These are phyloP conservation scores for Dolichomitus sp. DNA, from an alignment of 2,888 invertebrate species.

Conservation along the genomic window DNA sequence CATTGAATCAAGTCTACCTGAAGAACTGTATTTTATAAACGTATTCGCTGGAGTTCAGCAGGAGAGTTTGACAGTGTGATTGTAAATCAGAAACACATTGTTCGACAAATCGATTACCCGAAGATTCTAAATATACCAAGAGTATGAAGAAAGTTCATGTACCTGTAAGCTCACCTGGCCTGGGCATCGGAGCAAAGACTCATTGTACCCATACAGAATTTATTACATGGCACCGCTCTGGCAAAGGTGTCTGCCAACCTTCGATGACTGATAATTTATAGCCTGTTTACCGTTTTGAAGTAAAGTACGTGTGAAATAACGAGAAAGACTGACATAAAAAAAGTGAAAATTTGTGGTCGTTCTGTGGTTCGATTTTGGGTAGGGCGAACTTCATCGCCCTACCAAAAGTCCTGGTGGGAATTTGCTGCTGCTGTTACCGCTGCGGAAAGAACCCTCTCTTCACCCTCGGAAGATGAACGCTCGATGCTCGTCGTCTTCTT, in stretches of 20 bases:
- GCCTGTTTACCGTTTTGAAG: conserved; percentile 46
- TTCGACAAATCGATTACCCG: conserved; percentile 29
- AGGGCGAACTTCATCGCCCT: conserved; percentile 45
- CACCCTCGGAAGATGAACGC: conserved; percentile 69
- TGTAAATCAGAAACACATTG: background rate
- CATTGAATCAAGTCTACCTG: background rate
- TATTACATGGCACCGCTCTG: conserved; percentile 24
- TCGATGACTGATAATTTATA: conserved; percentile 48
- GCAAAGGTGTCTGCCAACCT: conserved; percentile 11
- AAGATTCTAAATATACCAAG: conserved; percentile 44
- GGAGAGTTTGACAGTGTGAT: background rate
- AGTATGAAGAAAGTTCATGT: conserved; percentile 36
- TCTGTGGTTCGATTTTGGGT: conserved; percentile 47
- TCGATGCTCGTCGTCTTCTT: conserved; percentile 58
- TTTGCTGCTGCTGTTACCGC: conserved; percentile 1
- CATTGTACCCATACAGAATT: conserved; percentile 45
- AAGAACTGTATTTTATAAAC: background rate
- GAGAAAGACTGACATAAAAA: conserved; percentile 14
- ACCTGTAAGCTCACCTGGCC: conserved; percentile 24
- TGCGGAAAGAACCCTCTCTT: conserved; percentile 53
- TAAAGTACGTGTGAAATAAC: conserved; percentile 58
- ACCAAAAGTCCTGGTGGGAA: conserved; percentile 33
- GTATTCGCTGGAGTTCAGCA: background rate
- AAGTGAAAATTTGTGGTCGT: conserved; percentile 43
- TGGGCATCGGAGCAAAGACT: conserved; percentile 35